Conservation (phyloP, 1,140 invertebrate species). For the Philopotamus ludificatus region DNA sequence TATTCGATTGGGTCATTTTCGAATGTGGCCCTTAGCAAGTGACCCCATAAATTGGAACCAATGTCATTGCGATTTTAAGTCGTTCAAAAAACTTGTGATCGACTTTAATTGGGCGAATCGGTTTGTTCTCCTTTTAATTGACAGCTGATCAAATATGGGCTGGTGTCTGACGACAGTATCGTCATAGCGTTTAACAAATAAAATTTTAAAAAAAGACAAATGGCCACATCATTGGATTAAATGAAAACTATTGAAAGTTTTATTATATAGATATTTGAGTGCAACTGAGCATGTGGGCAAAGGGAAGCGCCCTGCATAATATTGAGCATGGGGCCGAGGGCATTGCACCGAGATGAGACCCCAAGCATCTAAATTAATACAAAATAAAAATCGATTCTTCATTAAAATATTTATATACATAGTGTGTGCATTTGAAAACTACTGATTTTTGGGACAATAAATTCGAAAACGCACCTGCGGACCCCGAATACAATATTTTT, state of each 20-base stretch:
- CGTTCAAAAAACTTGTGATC: neutral
- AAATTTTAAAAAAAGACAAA: no score
- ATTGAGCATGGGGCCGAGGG: slow-evolving; percentile 20
- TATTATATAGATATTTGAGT: no score
- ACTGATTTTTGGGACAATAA: no score
- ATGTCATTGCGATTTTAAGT: neutral
- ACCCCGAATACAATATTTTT: no score
- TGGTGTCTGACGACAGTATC: neutral
- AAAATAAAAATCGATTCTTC: no score
- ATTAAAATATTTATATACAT: no score
- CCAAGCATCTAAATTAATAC: slow-evolving; percentile 6
- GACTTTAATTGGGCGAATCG: neutral
- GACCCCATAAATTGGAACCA: neutral
- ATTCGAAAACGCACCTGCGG: no score
- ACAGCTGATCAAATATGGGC: neutral
- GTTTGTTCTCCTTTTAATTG: neutral
- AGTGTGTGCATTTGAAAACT: no score
- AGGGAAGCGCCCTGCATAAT: slow-evolving; percentile 15
- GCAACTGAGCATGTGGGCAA: slow-evolving; percentile 7
- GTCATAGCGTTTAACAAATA: no score
- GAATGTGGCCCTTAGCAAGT: neutral
- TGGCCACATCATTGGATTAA: no score
- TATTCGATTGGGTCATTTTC: no score
- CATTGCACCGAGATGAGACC: slow-evolving; percentile 15
- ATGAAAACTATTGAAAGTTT: no score